phyloP scores from a whole-genome alignment of 1,140 invertebrate genomes.

The Liolophura sinensis region DNA sequence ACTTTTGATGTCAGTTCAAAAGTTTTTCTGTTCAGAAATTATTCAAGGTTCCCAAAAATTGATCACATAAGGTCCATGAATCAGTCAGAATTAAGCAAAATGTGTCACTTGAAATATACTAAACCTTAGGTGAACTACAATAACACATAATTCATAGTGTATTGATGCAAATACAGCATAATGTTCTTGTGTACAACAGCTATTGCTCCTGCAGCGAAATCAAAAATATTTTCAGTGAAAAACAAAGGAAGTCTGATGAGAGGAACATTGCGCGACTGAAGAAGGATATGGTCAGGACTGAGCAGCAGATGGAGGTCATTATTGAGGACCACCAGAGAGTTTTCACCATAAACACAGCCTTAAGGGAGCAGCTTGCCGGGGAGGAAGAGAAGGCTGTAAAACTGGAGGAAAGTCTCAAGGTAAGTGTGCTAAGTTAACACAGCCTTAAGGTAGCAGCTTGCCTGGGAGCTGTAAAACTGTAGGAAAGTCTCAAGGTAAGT shows the following conservation, averaged over 20 bases:
- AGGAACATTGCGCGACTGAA: constrained; percentile 48
- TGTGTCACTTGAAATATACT: too few relatives aligned
- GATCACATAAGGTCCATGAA: too few relatives aligned
- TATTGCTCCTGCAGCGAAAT: too few relatives aligned
- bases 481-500: constrained; percentile 49
- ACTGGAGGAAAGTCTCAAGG: constrained; percentile 51
- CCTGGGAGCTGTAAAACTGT: constrained; percentile 35
- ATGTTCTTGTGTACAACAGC: too few relatives aligned
- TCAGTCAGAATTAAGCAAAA: too few relatives aligned
- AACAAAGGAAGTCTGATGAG: constrained; percentile 46
- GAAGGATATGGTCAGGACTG: constrained; percentile 37
- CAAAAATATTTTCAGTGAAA: constrained; percentile 27
- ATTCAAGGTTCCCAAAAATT: too few relatives aligned
- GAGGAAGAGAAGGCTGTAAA: constrained; percentile 45
- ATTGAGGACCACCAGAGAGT: constrained; percentile 43
- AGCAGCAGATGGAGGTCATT: constrained; percentile 35
- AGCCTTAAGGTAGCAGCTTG: too few relatives aligned
- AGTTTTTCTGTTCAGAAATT: too few relatives aligned
- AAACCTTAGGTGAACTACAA: too few relatives aligned
- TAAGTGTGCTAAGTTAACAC: constrained; percentile 9
- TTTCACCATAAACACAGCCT: constrained; percentile 27
- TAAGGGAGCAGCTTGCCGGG: constrained; percentile 36
- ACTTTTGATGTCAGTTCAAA: too few relatives aligned
- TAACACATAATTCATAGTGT: too few relatives aligned
- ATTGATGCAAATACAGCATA: too few relatives aligned